Evolutionary conservation across 2,888 invertebrate genomes (phyloP), one percentile per base, ranked within the genome.

Genomic region (Epinotia bilunana): DNA sequence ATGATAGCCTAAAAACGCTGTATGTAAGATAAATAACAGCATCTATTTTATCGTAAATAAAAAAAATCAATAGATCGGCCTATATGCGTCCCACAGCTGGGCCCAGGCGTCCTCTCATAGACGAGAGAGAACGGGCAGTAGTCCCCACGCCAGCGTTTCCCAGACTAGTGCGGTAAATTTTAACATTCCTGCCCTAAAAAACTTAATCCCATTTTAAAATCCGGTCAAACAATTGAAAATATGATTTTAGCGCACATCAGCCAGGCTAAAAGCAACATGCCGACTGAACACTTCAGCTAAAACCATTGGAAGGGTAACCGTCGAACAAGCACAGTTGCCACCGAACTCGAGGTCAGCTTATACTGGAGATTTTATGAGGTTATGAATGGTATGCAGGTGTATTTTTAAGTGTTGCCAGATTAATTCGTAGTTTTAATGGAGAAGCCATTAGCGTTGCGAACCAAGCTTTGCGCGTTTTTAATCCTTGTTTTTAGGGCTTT

Each of bases 371-470:
- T 9, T 39, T 9, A 7, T 53, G 13, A 49, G 7, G n/a, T 53
- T 53, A 53, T 53, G 53, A 53, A 33, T 7, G 61, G 12, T n/a
- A 20, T 16, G 33, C 16, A 55, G 64, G 70, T 65, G 53, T 65
- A 39, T 71, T 74, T 74, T 70, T 60, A 70, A 73, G 58, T 58
- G 70, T 64, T 64, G 74, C 49, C 60, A 60, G 70, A 60, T 74
- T 65, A 65, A 73, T 73, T 71, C 74, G 53, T 71, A 65, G 70
- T 74, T 74, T 60, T 74, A 74, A 74, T 71, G 70, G 74, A 65
- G 49, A 12, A 53, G 23, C 74, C 74, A 74, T 74, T 74, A 74
- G 74, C 58, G 63, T 12, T 33, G 67, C 72, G 20, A 62, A 68
- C 68, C 73, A 62, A 64, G 74, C 65, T 43, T 20, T 65, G 43